A percentile compares a stretch with the other conserved stretches of the same genome.
Conservation (phyloP, 2,888 invertebrate species). For the Polylopha cassiicola region DNA sequence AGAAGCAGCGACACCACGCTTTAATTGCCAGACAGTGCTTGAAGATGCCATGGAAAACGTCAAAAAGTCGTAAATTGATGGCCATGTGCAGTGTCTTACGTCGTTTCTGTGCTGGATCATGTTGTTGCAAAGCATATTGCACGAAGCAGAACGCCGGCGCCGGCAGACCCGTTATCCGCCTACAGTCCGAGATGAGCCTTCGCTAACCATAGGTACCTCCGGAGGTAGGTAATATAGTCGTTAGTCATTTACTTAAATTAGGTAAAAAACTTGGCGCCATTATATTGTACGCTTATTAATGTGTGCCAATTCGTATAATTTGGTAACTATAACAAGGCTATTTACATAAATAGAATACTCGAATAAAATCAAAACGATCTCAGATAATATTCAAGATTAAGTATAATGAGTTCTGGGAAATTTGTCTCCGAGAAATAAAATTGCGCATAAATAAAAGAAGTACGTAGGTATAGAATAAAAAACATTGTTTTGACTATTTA, state of each 20-base stretch:
- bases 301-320: too few relatives aligned
- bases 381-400: too few relatives aligned
- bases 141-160: conserved; percentile 33
- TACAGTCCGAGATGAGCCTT: conserved; percentile 36
- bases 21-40: conserved; percentile 13
- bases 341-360: too few relatives aligned
- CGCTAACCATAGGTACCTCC: conserved; percentile 1
- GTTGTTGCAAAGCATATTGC: conserved; percentile 37
- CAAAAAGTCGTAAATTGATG: conserved; percentile 3
- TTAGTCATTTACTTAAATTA: conserved; percentile 22
- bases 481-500: too few relatives aligned
- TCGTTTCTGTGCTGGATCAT: background rate
- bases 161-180: conserved; percentile 58
- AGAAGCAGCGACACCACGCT: conserved; percentile 15
- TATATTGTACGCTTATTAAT: too few relatives aligned
- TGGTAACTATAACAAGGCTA: too few relatives aligned
- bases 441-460: too few relatives aligned
- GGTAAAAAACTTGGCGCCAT: conserved; percentile 37
- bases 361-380: too few relatives aligned
- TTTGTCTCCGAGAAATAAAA: too few relatives aligned
- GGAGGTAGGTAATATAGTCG: background rate
- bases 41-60: background rate
- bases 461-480: too few relatives aligned
- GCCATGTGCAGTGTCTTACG: too few relatives aligned
- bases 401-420: too few relatives aligned